These are phyloP conservation scores for Petrocephalus microphthalmus DNA, from an alignment of 2,113 vertebrate genomes.

Conservation along the genomic window DNA sequence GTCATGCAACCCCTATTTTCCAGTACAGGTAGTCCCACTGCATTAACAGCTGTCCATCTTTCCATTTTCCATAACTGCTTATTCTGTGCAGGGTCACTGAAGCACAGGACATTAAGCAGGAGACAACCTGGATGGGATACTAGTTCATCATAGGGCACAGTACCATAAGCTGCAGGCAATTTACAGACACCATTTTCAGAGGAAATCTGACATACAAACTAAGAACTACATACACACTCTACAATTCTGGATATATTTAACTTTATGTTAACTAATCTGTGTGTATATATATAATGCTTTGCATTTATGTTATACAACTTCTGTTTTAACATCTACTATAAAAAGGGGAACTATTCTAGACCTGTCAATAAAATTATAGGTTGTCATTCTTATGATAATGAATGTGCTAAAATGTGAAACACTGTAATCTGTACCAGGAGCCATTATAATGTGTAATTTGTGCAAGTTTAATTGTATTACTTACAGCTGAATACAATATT, in stretches of 20 bases:
- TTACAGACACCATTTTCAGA: background rate
- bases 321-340: background rate
- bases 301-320: background rate
- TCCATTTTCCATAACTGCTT: background rate
- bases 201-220: constrained; percentile 2
- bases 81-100: background rate
- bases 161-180: background rate
- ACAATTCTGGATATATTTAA: background rate
- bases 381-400: constrained; percentile 16
- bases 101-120: background rate
- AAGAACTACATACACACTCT: background rate
- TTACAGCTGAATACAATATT: constrained; percentile 16
- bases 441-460: constrained; percentile 11
- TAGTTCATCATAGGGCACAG: background rate
- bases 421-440: constrained; percentile 5
- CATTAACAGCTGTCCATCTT: background rate
- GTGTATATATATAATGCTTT: background rate
- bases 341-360: background rate
- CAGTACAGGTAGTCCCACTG: too few relatives aligned
- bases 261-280: background rate
- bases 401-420: constrained; percentile 17
- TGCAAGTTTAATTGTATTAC: constrained; percentile 17
- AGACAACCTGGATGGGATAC: background rate
- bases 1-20: too few relatives aligned
- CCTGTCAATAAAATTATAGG: constrained; percentile 12